Evolutionary conservation across 2,797 vertebrate genomes (phyloP).

Genomic region (Enteromius paludinosus): DNA sequence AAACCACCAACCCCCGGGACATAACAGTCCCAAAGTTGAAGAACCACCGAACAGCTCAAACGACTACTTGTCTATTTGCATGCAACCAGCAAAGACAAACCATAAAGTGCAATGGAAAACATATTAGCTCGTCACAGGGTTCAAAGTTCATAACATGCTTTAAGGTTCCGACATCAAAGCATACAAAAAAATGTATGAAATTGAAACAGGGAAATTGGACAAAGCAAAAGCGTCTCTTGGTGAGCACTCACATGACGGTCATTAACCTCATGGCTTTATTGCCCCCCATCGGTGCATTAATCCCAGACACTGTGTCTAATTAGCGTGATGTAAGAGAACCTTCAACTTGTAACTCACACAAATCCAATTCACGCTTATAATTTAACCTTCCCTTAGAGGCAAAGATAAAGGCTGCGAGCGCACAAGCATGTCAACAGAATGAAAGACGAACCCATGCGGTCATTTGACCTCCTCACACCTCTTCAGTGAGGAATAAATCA

Average conservation of each 20-base stretch:
- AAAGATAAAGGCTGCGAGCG: conserved; percentile 4
- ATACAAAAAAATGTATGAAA: background rate
- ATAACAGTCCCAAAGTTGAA: background rate
- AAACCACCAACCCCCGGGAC: background rate
- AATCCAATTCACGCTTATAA: conserved; percentile 46
- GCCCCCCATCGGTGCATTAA: conserved; percentile 30
- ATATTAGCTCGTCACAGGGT: conserved; percentile 36
- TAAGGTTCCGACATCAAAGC: conserved; percentile 10
- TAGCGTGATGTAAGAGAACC: conserved; percentile 31
- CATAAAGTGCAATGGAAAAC: conserved; percentile 3
- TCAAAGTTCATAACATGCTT: conserved; percentile 42
- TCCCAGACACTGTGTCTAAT: conserved; percentile 43
- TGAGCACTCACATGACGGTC: conserved; percentile 25
- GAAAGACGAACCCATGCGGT: conserved; percentile 27
- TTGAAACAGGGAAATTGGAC: background rate
- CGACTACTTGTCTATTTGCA: background rate
- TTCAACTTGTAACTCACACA: conserved; percentile 52
- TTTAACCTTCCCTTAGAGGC: background rate
- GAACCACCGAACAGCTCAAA: background rate
- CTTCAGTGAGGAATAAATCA: conserved; percentile 12
- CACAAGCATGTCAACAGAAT: conserved; percentile 2
- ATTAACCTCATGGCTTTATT: conserved; percentile 36
- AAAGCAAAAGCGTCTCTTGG: conserved; percentile 21
- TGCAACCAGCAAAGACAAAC: background rate
- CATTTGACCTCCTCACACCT: conserved; percentile 21